Base-by-base conservation (phyloP, 2,113 vertebrate species). In the Opisthocomus hoazin region DNA sequence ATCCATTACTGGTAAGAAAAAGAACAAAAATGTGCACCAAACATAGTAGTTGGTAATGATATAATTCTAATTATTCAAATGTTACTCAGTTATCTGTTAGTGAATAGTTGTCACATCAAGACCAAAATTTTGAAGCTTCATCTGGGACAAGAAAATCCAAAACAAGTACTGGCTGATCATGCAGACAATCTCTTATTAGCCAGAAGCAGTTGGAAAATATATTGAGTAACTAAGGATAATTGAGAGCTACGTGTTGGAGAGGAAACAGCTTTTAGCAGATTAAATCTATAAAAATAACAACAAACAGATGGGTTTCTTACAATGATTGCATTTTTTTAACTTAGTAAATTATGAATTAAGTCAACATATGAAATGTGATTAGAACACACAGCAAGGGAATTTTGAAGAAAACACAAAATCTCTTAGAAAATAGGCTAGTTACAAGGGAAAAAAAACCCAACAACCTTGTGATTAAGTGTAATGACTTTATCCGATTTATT, bases 171-270 rank as follows among this genome's bases (percentile, higher is more conserved):
- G 95, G 71, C 95, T 97, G 95, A 95, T 93, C 96, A 66, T 37
- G 68, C 90, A 87, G 85, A 71, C 91, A 93, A 79, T 95, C 81
- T 95, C 94, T 89, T 97, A 96, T 96, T 92, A 97, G 81, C 94
- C 79, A 95, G 94, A 73, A 98, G 78, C 96, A 97, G 91, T 97
- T 90, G 94, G 94, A 94, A 96, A 97, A 98, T 76, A 84, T 41
- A 53, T 91, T 87, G 78, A 81, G 89, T 97, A 97, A 97, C 97
- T 97, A 61, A 48, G 75, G 95, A 81, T 97, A 97, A 98, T 96
- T 97, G 95, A 98, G 97, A 97, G 97, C 91, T 97, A 83, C 87
- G 56, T 69, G 93, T 96, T 92, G 66, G 95, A 97, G 87, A 93
- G 94, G 89, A 94, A 97, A 71, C 66, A 80, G 95, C 94, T 94